These are phyloP conservation scores for Apodemia duryi DNA, from an alignment of 2,888 invertebrate species.

Conservation along the genomic window DNA sequence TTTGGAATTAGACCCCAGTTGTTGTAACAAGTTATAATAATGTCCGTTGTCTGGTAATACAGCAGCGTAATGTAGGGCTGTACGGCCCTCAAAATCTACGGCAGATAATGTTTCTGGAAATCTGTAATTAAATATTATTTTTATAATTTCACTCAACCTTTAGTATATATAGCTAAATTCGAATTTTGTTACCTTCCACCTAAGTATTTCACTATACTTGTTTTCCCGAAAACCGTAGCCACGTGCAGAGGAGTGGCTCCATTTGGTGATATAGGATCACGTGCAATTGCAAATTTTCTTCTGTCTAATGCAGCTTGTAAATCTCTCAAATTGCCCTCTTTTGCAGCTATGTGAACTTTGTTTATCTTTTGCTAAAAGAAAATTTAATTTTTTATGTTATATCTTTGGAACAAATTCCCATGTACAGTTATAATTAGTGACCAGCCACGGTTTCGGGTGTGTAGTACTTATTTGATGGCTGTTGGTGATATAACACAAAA, in stretches of 20 bases:
- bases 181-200: conserved; percentile 57
- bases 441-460: too few relatives aligned
- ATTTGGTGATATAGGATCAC: conserved; percentile 89
- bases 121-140: conserved; percentile 45
- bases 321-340: conserved; percentile 90
- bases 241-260: conserved; percentile 93
- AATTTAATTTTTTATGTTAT: neutral
- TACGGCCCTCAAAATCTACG: conserved; percentile 88
- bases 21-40: conserved; percentile 90
- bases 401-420: too few relatives aligned
- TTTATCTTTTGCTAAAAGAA: conserved; percentile 89
- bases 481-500: too few relatives aligned
- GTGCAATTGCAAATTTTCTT: conserved; percentile 93
- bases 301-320: conserved; percentile 92
- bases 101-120: conserved; percentile 93
- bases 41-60: conserved; percentile 91
- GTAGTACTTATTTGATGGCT: too few relatives aligned
- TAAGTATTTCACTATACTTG: conserved; percentile 85
- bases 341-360: conserved; percentile 91
- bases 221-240: conserved; percentile 90
- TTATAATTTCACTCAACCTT: neutral
- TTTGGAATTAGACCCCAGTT: conserved; percentile 91
- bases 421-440: too few relatives aligned
- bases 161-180: neutral
- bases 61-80: conserved; percentile 94